Evolutionary conservation across 2,113 vertebrate genomes (phyloP).

Genomic region (Takifugu bimaculatus): DNA sequence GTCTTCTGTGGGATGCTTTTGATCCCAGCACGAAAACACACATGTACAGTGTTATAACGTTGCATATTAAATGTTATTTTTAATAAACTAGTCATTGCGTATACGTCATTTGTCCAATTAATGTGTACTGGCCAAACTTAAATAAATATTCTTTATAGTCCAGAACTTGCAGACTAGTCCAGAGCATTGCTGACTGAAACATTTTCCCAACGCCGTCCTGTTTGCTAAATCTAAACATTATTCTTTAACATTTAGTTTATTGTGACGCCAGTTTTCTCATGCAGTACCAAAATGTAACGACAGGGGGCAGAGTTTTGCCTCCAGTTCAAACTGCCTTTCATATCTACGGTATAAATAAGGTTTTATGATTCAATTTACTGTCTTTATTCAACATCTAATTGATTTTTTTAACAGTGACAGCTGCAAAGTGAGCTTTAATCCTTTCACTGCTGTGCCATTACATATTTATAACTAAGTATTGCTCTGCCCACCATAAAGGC

Average conservation of each 20-base stretch:
- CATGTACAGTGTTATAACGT: constrained; percentile 61
- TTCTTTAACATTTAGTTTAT: not conserved
- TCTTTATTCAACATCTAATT: not conserved
- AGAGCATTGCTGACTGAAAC: no score
- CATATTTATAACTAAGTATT: no score
- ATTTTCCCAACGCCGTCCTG: no score
- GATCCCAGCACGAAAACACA: constrained; percentile 14
- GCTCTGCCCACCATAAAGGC: no score
- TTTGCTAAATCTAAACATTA: not conserved
- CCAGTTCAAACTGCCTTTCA: not conserved
- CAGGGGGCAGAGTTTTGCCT: constrained; percentile 42
- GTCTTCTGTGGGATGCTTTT: constrained; percentile 41
- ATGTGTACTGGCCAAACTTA: not conserved
- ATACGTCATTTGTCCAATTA: constrained; percentile 14
- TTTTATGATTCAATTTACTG: not conserved
- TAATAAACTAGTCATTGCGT: constrained; percentile 65
- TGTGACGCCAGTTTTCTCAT: not conserved
- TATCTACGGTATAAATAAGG: no score
- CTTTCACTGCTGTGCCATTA: no score
- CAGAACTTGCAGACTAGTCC: no score
- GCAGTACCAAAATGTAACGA: constrained; percentile 44
- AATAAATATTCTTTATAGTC: not conserved
- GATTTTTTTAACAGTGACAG: no score
- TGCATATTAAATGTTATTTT: constrained; percentile 68
- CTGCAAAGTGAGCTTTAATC: not conserved